Evolutionary conservation across 35 echinoderm and acorn worm genomes (phyloP).

Genomic region (Apostichopus californicus): DNA sequence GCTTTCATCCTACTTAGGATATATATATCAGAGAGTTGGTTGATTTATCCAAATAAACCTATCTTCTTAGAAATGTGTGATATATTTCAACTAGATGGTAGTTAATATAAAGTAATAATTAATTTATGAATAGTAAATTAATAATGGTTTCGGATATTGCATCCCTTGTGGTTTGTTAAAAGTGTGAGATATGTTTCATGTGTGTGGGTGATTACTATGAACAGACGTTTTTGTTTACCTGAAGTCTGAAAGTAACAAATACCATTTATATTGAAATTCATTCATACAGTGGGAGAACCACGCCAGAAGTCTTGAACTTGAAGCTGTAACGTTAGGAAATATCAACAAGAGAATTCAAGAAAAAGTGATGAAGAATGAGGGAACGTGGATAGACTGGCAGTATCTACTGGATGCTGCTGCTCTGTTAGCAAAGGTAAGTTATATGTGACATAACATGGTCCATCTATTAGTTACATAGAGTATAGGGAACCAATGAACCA

Average conservation of each 20-base stretch:
- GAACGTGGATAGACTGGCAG: slow-evolving; percentile 99
- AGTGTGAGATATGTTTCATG: background rate
- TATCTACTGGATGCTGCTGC: slow-evolving; percentile 93
- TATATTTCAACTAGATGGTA: no score
- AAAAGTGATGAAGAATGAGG: slow-evolving; percentile 95
- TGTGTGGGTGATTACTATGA: background rate
- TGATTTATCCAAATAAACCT: no score
- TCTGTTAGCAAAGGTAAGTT: slow-evolving; percentile 85
- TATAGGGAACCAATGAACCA: no score
- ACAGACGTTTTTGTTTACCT: background rate
- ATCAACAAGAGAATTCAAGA: slow-evolving; percentile 95
- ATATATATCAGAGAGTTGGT: no score
- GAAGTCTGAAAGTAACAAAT: background rate
- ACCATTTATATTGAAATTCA: background rate
- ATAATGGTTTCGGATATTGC: no score
- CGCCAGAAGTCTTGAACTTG: slow-evolving; percentile 90
- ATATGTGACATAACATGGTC: background rate
- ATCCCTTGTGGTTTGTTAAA: background rate
- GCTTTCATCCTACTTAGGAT: no score
- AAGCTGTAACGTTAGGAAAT: slow-evolving; percentile 80
- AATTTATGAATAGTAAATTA: no score
- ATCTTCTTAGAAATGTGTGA: no score
- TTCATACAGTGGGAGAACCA: slow-evolving; percentile 91
- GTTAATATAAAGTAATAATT: no score
- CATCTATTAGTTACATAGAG: no score